phyloP scores from a whole-genome alignment of 1,140 invertebrate species.

The Leptinotarsa texana region DNA sequence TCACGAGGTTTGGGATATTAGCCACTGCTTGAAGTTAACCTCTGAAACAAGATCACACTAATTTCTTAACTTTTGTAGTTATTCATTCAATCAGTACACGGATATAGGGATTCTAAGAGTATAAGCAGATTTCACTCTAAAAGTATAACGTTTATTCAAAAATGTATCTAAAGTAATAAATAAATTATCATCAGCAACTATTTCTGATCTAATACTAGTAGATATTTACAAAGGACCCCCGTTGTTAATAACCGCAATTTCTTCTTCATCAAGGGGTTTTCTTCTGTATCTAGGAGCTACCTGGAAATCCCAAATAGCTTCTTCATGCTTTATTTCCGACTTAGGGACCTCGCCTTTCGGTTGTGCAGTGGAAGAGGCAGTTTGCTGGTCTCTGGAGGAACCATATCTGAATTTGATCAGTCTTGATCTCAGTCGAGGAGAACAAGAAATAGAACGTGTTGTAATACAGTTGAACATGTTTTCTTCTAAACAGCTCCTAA shows the following conservation, averaged over 20 bases:
- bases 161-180: too few species aligned
- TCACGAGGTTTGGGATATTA: too few species aligned
- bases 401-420: conserved; percentile 51
- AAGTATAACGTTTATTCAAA: too few species aligned
- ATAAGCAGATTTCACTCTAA: too few species aligned
- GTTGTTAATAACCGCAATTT: conserved; percentile 48
- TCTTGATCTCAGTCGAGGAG: conserved; percentile 34
- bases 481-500: background rate
- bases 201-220: background rate
- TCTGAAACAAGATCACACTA: too few species aligned
- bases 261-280: conserved; percentile 44
- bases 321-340: conserved; percentile 26
- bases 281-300: conserved; percentile 45
- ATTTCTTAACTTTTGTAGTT: too few species aligned
- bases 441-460: conserved; percentile 39
- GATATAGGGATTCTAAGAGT: too few species aligned
- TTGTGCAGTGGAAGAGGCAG: conserved; percentile 13
- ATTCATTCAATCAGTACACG: too few species aligned
- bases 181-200: too few species aligned
- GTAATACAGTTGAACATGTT: conserved; percentile 34
- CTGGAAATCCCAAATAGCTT: conserved; percentile 50
- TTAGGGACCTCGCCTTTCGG: conserved; percentile 11
- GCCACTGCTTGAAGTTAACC: too few species aligned
- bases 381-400: conserved; percentile 36
- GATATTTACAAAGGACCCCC: conserved; percentile 42